phyloP scores from a whole-genome alignment of 2,888 invertebrate species.

The Pristionchus maxplancki region DNA sequence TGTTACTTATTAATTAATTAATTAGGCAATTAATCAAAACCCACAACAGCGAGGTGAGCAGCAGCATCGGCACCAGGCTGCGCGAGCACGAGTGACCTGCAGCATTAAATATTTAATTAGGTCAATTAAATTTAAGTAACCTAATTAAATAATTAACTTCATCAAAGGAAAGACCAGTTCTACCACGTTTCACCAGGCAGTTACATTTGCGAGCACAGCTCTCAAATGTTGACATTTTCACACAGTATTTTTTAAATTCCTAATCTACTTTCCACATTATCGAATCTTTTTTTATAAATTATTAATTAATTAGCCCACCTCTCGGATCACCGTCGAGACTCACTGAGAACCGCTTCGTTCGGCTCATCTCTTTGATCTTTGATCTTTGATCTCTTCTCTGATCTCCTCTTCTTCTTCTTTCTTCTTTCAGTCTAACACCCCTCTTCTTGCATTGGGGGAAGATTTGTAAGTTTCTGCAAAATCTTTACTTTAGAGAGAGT shows the following conservation, averaged over 20 bases:
- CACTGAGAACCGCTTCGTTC: background rate
- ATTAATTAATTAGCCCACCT: background rate
- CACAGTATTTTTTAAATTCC: too few species aligned
- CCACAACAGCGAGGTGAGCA: slow-evolving; percentile 11
- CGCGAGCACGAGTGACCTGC: background rate
- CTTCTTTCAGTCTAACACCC: slow-evolving; percentile 29
- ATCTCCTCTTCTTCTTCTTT: slow-evolving; percentile 3
- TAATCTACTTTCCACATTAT: too few species aligned
- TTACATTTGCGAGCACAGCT: background rate
- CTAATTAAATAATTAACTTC: background rate
- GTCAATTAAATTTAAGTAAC: background rate
- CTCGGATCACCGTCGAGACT: slow-evolving; percentile 34
- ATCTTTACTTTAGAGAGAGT: too few species aligned
- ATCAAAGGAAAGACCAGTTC: background rate
- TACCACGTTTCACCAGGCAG: background rate
- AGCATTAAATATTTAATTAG: background rate
- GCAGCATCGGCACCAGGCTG: slow-evolving; percentile 11
- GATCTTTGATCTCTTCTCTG: background rate
- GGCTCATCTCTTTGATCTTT: slow-evolving; percentile 4
- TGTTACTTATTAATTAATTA: background rate
- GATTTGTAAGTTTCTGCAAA: slow-evolving; percentile 29
- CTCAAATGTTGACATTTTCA: too few species aligned
- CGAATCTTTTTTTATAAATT: too few species aligned
- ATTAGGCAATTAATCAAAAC: background rate
- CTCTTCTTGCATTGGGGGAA: slow-evolving; percentile 44